Evolutionary conservation across 2,113 vertebrate species (phyloP).

Genomic region (Motacilla tschutschensis): DNA sequence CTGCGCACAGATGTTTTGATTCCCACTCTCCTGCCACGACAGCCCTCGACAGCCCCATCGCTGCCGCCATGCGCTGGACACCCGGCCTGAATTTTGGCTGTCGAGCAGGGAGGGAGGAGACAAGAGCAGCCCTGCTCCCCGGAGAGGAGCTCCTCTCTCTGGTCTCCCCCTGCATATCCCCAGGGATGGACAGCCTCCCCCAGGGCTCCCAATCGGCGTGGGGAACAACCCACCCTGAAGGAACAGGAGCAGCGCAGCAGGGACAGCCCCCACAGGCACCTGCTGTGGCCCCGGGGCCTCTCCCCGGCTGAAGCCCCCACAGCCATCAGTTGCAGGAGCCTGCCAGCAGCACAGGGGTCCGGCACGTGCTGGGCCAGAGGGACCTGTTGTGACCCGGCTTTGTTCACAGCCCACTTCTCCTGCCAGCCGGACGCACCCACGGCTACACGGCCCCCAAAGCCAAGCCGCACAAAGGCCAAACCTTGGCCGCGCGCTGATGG

Average conservation of each 20-base stretch:
- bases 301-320: accelerated
- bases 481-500: neutral
- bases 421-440: neutral
- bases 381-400: neutral
- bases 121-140: neutral
- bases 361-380: neutral
- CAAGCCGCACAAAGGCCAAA: slow-evolving; percentile 51
- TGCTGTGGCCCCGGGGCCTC: accelerated
- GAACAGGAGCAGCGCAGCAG: accelerated
- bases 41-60: slow-evolving; percentile 10
- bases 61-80: neutral
- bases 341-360: neutral
- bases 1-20: slow-evolving; percentile 57
- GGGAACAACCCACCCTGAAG: accelerated
- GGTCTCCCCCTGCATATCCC: neutral
- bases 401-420: neutral
- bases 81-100: neutral
- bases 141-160: neutral
- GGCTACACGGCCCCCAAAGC: neutral
- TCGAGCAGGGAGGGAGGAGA: neutral
- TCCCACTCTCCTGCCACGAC: slow-evolving; percentile 52
- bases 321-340: accelerated
- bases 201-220: accelerated
- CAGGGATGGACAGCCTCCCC: neutral
- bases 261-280: neutral